Evolutionary conservation across 30 jellyfish, hydroid and myxozoan genomes (phyloP), one percentile per base, ranked within the genome.

Genomic region (Turritopsis dohrnii): DNA sequence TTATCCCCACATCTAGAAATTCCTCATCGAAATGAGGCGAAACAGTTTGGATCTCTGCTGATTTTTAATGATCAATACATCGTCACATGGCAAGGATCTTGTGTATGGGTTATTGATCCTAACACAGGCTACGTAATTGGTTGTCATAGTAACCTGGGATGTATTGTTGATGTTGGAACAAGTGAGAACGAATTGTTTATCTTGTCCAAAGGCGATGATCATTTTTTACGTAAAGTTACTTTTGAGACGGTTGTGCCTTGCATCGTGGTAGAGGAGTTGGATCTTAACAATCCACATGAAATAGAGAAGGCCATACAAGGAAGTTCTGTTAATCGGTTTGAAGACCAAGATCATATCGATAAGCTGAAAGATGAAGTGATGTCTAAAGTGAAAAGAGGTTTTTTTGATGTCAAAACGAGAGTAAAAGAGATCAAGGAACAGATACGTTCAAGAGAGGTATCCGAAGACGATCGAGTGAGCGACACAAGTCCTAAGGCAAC

Each of bases 51-150:
- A 16, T 80, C 96, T 7, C 54, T 94, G 1, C 66, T 74, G 18
- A 93, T 84, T 7, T 90, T 89, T 21, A 80, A 86, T 18, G 89
- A 79, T 22, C 73, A 85, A 66, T 94, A 53, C 77, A 77, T 94
- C 24, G 86, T 89, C 8, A 82, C 99, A 1, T 94, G 96, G 96
- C 99, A 94, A 84, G 96, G 96, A 17, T 84, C 99, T 23, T 89
- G 96, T 69, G 80, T 94, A 25, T 94, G 96, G 96, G 96, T 89
- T 18, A 69, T 94, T 13, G 99, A 94, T 52, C 99, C 99, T 0
- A 83, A 72, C 26, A 77, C 87, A 76, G 99, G 99, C 66, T 79
- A 73, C 24, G 90, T 89, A 3, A 89, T 86, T 69, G 99, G 99
- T 60, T 94, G 96, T 74, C 99, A 94, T 80, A 86, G 96, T 53